These are phyloP conservation scores for Nothobranchius kuhntae DNA, from an alignment of 2,113 vertebrate genomes.

Conservation along the genomic window DNA sequence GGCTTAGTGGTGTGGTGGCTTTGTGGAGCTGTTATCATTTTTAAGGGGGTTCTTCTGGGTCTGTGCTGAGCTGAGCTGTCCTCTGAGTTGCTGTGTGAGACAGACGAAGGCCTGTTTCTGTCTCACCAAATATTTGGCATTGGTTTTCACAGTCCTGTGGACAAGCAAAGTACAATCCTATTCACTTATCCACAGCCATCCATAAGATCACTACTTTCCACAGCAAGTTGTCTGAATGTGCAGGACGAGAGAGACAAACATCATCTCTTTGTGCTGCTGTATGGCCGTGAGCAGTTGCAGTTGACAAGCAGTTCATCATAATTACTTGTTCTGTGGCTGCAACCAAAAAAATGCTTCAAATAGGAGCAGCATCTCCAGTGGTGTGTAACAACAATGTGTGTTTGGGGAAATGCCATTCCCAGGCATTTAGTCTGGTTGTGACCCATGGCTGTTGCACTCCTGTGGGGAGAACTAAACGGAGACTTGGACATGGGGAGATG, in stretches of 20 bases:
- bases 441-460: conserved; percentile 45
- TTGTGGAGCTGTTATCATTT: conserved; percentile 57
- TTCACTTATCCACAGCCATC: conserved; percentile 55
- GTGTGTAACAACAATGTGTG: conserved; percentile 55
- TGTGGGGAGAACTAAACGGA: conserved; percentile 43
- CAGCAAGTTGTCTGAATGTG: conserved; percentile 36
- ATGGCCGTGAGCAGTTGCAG: conserved; percentile 29
- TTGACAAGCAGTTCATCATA: conserved; percentile 44
- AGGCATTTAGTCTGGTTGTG: conserved; percentile 46
- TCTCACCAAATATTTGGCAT: conserved; percentile 63
- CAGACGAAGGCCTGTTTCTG: conserved; percentile 52
- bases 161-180: conserved; percentile 58
- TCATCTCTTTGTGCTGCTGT: conserved; percentile 14
- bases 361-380: conserved; percentile 34
- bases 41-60: conserved; percentile 33
- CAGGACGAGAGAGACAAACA: background rate
- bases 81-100: conserved; percentile 51
- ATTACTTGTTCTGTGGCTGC: conserved; percentile 40
- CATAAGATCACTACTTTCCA: conserved; percentile 50
- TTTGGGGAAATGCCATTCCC: conserved; percentile 48
- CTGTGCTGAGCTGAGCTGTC: conserved; percentile 37
- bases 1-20: conserved; percentile 49
- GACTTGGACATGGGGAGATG: conserved; percentile 27
- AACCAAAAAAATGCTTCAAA: conserved; percentile 32
- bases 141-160: conserved; percentile 51